Percentiles rank a stretch among this genome's conserved stretches.
These are phyloP conservation scores for Protaetia brevitarsis DNA, from an alignment of 1,140 invertebrate species.

Conservation along the genomic window DNA sequence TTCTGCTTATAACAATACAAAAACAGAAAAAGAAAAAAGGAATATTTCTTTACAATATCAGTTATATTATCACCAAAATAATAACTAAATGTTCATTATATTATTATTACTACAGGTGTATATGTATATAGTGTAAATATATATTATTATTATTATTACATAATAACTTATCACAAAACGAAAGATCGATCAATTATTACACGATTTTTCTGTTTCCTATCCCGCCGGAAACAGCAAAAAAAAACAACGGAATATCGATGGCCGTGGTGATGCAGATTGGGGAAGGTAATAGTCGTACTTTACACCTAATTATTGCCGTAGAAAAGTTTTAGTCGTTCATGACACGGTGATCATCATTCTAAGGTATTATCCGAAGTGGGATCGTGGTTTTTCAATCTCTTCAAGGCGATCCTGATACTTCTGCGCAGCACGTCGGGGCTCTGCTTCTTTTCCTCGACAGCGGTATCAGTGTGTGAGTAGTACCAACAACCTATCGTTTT, in stretches of 20 bases:
- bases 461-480: slow-evolving; percentile 10
- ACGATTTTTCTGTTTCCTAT: neutral
- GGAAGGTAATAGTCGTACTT: no score
- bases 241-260: neutral
- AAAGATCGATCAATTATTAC: neutral
- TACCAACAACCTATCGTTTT: slow-evolving; percentile 18
- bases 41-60: no score
- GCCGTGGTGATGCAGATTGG: neutral
- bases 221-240: no score
- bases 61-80: no score
- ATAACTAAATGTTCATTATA: no score
- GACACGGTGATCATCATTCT: neutral
- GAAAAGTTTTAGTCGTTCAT: neutral
- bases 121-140: neutral
- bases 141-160: neutral
- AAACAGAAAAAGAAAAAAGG: no score
- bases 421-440: neutral
- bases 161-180: neutral
- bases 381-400: neutral
- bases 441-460: slow-evolving; percentile 2
- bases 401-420: slow-evolving; percentile 24
- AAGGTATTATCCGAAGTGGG: neutral
- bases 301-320: neutral
- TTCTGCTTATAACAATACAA: no score
- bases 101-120: no score